Conservation (phyloP, 2,113 vertebrate species). For the Chamaetylas fuelleborni region DNA sequence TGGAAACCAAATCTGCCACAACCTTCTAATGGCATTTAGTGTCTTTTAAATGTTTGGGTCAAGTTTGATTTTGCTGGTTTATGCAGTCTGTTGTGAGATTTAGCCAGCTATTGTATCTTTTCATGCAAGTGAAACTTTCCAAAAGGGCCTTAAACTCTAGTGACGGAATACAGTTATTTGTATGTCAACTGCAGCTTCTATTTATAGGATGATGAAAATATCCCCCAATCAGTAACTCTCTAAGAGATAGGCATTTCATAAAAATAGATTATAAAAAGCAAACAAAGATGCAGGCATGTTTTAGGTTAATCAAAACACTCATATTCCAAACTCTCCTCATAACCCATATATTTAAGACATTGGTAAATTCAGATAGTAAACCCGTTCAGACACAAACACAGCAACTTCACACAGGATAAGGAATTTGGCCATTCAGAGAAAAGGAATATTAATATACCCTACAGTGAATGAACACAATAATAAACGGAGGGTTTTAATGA, state of each 20-base stretch:
- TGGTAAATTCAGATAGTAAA: not conserved
- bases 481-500: not conserved
- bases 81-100: not conserved
- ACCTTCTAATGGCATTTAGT: not conserved
- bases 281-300: not conserved
- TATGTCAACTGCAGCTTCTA: slow-evolving; percentile 35
- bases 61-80: not conserved
- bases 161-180: slow-evolving; percentile 2
- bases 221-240: slow-evolving; percentile 37
- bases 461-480: not conserved
- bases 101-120: not conserved
- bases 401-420: not conserved
- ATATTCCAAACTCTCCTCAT: not conserved
- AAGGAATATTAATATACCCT: not conserved
- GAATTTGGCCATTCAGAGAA: not conserved
- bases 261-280: slow-evolving; percentile 22
- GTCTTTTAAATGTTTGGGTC: not conserved
- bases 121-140: not conserved
- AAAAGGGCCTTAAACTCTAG: slow-evolving; percentile 5
- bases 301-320: slow-evolving; percentile 9
- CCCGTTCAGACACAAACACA: not conserved
- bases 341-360: not conserved
- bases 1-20: not conserved
- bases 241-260: slow-evolving; percentile 21
- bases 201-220: slow-evolving; percentile 46